phyloP scores from a whole-genome alignment of 2,797 vertebrate genomes.

The Halcyon smyrnensis region DNA sequence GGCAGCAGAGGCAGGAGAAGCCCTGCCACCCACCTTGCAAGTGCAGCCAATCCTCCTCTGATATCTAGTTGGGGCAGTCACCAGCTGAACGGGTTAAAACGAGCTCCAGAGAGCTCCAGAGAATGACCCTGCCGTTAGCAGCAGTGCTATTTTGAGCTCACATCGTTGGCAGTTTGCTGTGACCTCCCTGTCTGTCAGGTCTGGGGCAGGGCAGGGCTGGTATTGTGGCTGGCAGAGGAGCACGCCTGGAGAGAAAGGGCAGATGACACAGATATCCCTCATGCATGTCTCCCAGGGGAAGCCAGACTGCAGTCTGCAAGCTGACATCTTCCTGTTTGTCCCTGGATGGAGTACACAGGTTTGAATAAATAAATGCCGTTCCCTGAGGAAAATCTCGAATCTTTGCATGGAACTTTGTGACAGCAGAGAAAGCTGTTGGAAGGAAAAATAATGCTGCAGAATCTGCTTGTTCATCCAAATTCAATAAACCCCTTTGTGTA shows the following conservation, averaged over 20 bases:
- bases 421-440: background rate
- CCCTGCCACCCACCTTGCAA: background rate
- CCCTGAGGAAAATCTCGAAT: background rate
- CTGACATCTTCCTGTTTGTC: background rate
- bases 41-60: background rate
- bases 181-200: background rate
- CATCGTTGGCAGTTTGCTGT: background rate
- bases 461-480: conserved; percentile 17
- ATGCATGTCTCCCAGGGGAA: background rate
- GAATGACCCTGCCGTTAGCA: background rate
- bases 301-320: background rate
- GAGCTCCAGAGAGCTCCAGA: too few relatives aligned
- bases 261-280: background rate
- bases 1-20: background rate
- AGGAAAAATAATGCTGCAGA: background rate
- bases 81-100: background rate
- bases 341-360: background rate
- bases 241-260: background rate
- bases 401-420: background rate
- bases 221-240: background rate
- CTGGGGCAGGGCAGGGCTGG: background rate
- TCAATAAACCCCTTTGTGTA: conserved; percentile 9
- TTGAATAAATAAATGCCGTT: background rate
- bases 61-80: background rate
- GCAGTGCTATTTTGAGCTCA: fast-evolving